Evolutionary conservation across 2,797 vertebrate genomes (phyloP).

Genomic region (Hipposideros larvatus): DNA sequence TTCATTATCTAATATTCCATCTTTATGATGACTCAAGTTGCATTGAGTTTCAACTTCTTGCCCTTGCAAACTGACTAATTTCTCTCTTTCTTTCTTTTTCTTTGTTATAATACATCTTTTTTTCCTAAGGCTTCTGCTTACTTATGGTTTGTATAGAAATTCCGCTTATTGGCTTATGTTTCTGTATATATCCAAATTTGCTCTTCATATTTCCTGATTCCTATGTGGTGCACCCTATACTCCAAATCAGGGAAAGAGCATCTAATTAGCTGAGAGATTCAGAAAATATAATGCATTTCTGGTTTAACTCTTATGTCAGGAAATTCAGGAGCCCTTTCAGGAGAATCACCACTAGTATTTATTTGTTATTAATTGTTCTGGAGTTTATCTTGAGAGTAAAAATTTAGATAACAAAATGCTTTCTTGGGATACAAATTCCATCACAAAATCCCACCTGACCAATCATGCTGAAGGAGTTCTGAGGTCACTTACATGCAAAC

Average conservation of each 20-base stretch:
- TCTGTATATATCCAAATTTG: not conserved
- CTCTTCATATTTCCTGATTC: not conserved
- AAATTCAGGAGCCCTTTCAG: not conserved
- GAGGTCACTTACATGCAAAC: not conserved
- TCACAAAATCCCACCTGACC: not conserved
- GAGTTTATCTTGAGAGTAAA: not conserved
- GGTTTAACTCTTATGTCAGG: not conserved
- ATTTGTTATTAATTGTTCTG: not conserved
- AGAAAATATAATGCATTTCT: not conserved
- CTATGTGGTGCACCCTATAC: not conserved
- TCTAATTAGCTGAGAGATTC: not conserved
- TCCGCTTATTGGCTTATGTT: not conserved
- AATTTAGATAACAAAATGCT: accelerated
- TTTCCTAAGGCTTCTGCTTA: not conserved
- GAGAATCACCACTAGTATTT: not conserved
- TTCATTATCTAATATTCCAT: not conserved
- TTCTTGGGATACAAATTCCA: not conserved
- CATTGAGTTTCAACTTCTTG: not conserved
- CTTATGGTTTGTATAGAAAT: not conserved
- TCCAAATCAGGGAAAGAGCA: not conserved
- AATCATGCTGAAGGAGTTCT: not conserved
- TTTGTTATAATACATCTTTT: not conserved
- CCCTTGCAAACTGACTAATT: not conserved
- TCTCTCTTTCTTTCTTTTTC: not conserved
- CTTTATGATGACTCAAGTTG: not conserved